These are phyloP conservation scores for Pterophyllum scalare DNA, from an alignment of 2,113 vertebrate species.

Conservation along the genomic window DNA sequence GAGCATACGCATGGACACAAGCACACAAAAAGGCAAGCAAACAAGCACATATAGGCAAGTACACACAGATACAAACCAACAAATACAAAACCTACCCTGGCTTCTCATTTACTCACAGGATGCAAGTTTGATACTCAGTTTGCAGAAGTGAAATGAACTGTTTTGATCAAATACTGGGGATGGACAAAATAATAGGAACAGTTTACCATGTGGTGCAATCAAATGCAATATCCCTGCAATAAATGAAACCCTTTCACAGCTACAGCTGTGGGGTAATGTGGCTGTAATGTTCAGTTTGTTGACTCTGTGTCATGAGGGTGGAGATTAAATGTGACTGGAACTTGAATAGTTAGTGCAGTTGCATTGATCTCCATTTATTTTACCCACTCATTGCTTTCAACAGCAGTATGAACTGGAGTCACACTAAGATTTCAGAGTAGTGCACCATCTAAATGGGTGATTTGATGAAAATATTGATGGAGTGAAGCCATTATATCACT, in stretches of 20 bases:
- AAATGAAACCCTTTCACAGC: conserved; percentile 4
- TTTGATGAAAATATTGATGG: background rate
- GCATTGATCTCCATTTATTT: background rate
- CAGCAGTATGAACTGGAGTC: background rate
- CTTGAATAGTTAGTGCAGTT: background rate
- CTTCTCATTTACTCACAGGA: background rate
- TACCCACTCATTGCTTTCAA: background rate
- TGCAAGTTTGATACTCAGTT: background rate
- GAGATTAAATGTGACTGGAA: conserved; percentile 1
- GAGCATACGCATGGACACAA: conserved; percentile 31
- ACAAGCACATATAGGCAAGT: conserved; percentile 10
- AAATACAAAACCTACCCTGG: background rate
- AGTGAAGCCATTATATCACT: background rate
- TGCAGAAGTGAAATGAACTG: background rate
- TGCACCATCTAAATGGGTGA: background rate
- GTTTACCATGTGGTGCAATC: background rate
- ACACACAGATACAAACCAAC: background rate
- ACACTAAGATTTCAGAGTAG: background rate
- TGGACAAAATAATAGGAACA: background rate
- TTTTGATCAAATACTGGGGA: background rate
- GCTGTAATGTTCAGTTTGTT: conserved; percentile 12
- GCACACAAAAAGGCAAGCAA: conserved; percentile 3
- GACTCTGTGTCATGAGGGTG: background rate
- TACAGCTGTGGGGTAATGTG: conserved; percentile 14
- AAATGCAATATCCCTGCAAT: background rate